These are phyloP conservation scores for Scaptomyza flava DNA, from an alignment of 2,888 invertebrate genomes.

Conservation along the genomic window DNA sequence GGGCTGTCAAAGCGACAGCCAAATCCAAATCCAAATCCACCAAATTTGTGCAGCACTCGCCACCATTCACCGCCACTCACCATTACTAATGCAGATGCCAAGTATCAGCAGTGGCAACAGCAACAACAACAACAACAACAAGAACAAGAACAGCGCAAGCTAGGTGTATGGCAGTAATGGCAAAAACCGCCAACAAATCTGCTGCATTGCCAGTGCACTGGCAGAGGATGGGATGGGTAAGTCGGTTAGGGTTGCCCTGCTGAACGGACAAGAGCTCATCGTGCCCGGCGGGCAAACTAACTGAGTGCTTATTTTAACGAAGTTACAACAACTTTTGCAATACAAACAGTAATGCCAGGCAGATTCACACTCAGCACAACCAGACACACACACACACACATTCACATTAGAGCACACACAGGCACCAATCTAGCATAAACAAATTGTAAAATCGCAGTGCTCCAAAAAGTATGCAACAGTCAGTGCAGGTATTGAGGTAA, in stretches of 20 bases:
- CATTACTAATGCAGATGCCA: constrained; percentile 78
- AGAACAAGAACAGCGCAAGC: constrained; percentile 1
- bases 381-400: constrained; percentile 36
- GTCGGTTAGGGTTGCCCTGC: constrained; percentile 7
- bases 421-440: constrained; percentile 38
- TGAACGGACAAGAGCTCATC: constrained; percentile 53
- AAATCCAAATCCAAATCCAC: constrained; percentile 53
- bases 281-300: constrained; percentile 78
- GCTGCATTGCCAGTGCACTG: constrained; percentile 67
- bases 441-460: constrained; percentile 57
- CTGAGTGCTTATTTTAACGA: constrained; percentile 80
- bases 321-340: constrained; percentile 79
- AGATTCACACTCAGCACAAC: constrained; percentile 76
- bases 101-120: constrained; percentile 58
- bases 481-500: not conserved
- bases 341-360: constrained; percentile 79
- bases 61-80: constrained; percentile 59
- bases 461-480: constrained; percentile 68
- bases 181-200: constrained; percentile 76
- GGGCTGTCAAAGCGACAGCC: constrained; percentile 34
- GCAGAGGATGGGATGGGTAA: not conserved
- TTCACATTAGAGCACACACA: constrained; percentile 1
- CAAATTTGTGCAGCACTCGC: constrained; percentile 70
- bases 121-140: constrained; percentile 7
- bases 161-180: constrained; percentile 67